These are phyloP conservation scores for Itoplectis maculator DNA, from an alignment of 2,888 invertebrate species.

Conservation along the genomic window DNA sequence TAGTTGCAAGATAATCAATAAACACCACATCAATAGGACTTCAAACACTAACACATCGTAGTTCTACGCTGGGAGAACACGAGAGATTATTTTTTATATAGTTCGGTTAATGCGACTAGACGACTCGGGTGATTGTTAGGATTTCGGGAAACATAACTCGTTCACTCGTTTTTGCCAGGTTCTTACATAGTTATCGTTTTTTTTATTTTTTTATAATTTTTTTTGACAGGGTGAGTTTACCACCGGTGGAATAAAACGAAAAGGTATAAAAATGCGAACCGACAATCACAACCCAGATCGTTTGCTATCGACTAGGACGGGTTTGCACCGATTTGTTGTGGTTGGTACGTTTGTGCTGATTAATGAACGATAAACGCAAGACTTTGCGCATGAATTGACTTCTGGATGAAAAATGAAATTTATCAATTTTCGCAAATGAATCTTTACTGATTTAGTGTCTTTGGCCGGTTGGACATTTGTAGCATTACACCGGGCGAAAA, in stretches of 20 bases:
- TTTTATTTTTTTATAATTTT: not conserved
- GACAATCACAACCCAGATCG: conserved; percentile 34
- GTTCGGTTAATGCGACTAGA: conserved; percentile 52
- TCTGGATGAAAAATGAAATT: too few species aligned
- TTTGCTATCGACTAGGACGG: conserved; percentile 19
- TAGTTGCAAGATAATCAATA: conserved; percentile 78
- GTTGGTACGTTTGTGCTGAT: conserved; percentile 40
- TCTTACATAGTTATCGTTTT: conserved; percentile 39
- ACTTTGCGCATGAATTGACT: conserved; percentile 40
- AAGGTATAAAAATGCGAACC: not conserved
- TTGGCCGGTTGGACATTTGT: too few species aligned
- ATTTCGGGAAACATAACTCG: conserved; percentile 54
- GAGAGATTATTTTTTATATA: conserved; percentile 59
- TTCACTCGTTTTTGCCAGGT: conserved; percentile 48
- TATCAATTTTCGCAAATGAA: too few species aligned
- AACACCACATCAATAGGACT: conserved; percentile 82
- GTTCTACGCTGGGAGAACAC: conserved; percentile 74
- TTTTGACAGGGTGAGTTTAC: conserved; percentile 19
- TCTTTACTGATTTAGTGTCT: too few species aligned
- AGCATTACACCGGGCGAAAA: too few species aligned
- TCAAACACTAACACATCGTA: conserved; percentile 79
- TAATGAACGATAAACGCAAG: conserved; percentile 25
- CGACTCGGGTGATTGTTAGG: conserved; percentile 46
- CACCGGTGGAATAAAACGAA: conserved; percentile 28
- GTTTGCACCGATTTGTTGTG: conserved; percentile 31